Evolutionary conservation across 2,888 invertebrate species (phyloP), one percentile per base, ranked within the genome.

Genomic region (Girardia tigrina): DNA sequence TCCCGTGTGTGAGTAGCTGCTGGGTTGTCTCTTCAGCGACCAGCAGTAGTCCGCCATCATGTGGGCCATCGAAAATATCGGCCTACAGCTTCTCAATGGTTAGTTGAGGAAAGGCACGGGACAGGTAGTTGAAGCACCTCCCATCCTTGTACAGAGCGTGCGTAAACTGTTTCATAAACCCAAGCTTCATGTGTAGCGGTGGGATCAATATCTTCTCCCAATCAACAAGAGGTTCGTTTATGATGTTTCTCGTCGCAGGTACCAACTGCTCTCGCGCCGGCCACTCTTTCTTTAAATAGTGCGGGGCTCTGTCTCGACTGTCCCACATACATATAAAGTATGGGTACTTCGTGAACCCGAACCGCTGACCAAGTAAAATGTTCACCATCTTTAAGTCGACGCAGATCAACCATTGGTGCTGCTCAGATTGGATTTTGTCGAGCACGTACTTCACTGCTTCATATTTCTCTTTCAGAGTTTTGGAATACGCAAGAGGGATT

Each of bases 301-400:
- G 77, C 75, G 78, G 70, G 72, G 6, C 77, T 71, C 74, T 78
- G 80, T 76, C 78, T 76, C 26, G 74, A 73, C 76, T 79, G 80
- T 74, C 81, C 81, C 29, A 80, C 77, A 36, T 75, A 74, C 78
- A 77, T 79, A 75, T 79, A 20, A 77, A 76, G 80, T 80, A 77
- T 80, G 77, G 78, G 29, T 26, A 80, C 79, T 79, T 82, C 26
- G 79, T 71, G 70, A 78, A 80, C 8, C 80, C 80, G n/a, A 75
- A 73, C 78, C 81, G 80, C 74, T 80, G 79, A 1, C 80, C 81
- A n/a, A 81, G 75, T 20, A 81, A 73, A 74, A 74, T 73, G 29
- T 74, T 74, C 72, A 72, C 74, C 74, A 74, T 74, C 73, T 74
- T 74, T 1, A 74, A 20, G 72, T 74, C 74, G 26, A 74, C 74